A percentile compares a stretch with the other conserved stretches of the same genome.
These are phyloP conservation scores for Notocelia uddmanniana DNA, from an alignment of 2,888 invertebrate genomes.

Conservation along the genomic window DNA sequence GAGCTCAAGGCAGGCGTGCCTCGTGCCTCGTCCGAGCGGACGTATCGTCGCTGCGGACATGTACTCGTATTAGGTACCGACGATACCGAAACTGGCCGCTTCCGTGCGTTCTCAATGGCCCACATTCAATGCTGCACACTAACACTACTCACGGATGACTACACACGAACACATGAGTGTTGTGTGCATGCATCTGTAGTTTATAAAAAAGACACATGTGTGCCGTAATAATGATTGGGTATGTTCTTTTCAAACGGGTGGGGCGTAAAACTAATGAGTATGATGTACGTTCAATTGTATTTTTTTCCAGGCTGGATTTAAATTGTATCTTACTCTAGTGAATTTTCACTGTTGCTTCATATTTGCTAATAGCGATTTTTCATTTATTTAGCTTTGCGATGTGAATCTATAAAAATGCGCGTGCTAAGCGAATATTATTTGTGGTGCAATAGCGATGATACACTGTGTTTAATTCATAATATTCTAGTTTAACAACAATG, in stretches of 20 bases:
- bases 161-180: background rate
- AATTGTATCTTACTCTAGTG: background rate
- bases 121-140: slow-evolving; percentile 62
- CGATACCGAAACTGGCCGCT: slow-evolving; percentile 49
- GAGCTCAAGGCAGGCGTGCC: slow-evolving; percentile 19
- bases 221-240: slow-evolving; percentile 3
- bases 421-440: slow-evolving; percentile 10
- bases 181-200: slow-evolving; percentile 17
- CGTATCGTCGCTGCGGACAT: slow-evolving; percentile 48
- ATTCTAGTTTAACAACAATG: too few species aligned
- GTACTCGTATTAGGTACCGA: too few species aligned
- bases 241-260: background rate
- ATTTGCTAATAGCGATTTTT: slow-evolving; percentile 22
- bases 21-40: slow-evolving; percentile 25
- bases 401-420: background rate
- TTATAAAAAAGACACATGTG: slow-evolving; percentile 15
- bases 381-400: slow-evolving; percentile 18
- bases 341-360: background rate
- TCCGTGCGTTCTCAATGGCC: slow-evolving; percentile 60
- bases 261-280: background rate
- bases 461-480: background rate
- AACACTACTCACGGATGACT: slow-evolving; percentile 25
- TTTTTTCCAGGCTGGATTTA: background rate
- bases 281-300: background rate
- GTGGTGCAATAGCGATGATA: slow-evolving; percentile 19